Percentiles rank a stretch among this genome's conserved stretches.
Conservation (phyloP, 2,113 vertebrate genomes). For the Paramormyrops kingsleyae region DNA sequence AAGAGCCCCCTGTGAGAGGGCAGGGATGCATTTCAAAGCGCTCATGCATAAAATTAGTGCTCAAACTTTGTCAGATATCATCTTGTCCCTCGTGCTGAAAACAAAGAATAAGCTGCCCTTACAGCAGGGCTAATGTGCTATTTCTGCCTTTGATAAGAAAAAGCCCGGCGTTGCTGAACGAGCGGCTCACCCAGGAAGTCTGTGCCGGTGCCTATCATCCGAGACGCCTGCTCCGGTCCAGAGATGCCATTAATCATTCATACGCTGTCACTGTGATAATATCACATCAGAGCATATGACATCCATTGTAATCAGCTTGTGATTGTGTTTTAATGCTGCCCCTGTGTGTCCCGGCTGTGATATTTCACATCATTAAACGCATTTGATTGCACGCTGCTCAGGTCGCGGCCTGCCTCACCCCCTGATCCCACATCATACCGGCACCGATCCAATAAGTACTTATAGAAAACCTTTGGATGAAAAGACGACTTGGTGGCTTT, state of each 20-base stretch:
- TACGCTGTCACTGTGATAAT: neutral
- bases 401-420: neutral
- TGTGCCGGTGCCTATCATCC: neutral
- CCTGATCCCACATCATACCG: neutral
- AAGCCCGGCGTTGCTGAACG: neutral
- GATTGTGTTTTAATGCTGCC: neutral
- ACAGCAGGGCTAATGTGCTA: neutral
- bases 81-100: slow-evolving; percentile 1
- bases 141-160: neutral
- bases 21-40: neutral
- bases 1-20: neutral
- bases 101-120: neutral
- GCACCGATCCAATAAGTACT: neutral
- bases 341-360: neutral
- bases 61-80: slow-evolving; percentile 5
- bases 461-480: neutral
- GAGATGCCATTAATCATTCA: neutral
- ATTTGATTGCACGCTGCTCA: neutral
- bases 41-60: slow-evolving; percentile 17
- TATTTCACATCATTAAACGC: neutral
- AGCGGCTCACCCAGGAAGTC: neutral
- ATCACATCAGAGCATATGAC: neutral
- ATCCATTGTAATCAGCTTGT: neutral
- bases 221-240: neutral
- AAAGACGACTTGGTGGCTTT: neutral